phyloP scores from a whole-genome alignment of 2,888 invertebrate species.

The Drosophila planitibia region DNA sequence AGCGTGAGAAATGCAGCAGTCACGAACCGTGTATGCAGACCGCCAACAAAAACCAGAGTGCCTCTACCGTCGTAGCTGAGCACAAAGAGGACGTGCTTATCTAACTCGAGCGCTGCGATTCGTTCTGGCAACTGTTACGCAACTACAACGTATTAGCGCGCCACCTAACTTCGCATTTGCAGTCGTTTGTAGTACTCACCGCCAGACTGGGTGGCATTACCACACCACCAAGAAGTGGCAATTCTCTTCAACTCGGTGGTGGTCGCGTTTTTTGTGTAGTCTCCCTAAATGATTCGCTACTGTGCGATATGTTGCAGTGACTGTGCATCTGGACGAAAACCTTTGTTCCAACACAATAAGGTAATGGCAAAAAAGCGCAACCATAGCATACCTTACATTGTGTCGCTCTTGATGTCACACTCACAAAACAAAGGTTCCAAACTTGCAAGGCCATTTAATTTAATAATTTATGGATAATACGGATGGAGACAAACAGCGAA shows the following conservation, averaged over 20 bases:
- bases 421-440: constrained; percentile 1
- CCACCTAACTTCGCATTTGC: constrained; percentile 70
- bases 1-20: constrained; percentile 67
- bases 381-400: constrained; percentile 14
- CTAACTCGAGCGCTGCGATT: constrained; percentile 8
- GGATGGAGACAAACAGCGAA: neutral
- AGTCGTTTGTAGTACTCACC: constrained; percentile 59
- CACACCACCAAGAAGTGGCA: constrained; percentile 61
- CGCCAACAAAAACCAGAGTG: constrained; percentile 58
- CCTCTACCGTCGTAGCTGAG: neutral
- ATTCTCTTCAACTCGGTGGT: constrained; percentile 60
- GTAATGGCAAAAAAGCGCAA: constrained; percentile 17
- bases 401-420: constrained; percentile 25
- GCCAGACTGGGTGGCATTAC: constrained; percentile 25
- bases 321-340: constrained; percentile 20
- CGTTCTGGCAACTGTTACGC: constrained; percentile 64
- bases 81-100: constrained; percentile 12
- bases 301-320: constrained; percentile 20
- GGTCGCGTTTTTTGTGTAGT: constrained; percentile 38
- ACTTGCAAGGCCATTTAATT: constrained; percentile 15
- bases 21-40: constrained; percentile 54
- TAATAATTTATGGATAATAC: constrained; percentile 26
- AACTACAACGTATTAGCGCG: constrained; percentile 61
- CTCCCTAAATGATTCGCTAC: constrained; percentile 42
- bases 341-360: constrained; percentile 50